Evolutionary conservation across 1,140 invertebrate genomes (phyloP).

Genomic region (Procambarus clarkii): DNA sequence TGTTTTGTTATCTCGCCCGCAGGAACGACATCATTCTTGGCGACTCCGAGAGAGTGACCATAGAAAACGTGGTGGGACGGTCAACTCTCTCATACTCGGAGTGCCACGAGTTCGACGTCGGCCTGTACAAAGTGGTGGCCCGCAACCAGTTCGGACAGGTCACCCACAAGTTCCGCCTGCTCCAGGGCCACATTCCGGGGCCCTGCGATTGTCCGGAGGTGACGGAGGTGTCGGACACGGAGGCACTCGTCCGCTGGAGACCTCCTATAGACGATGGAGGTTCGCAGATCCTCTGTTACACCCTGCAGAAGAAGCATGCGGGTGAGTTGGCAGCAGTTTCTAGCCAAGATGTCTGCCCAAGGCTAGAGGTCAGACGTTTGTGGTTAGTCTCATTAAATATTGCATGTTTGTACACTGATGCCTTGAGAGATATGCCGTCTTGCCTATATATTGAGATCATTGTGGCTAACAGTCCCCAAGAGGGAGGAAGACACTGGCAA

Average conservation of each 20-base stretch:
- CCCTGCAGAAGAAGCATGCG: slow-evolving; percentile 85
- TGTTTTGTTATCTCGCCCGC: slow-evolving; percentile 32
- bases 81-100: slow-evolving; percentile 87
- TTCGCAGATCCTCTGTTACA: slow-evolving; percentile 88
- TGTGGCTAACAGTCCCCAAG: no score
- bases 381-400: no score
- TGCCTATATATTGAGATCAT: no score
- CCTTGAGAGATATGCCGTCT: no score
- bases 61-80: slow-evolving; percentile 83
- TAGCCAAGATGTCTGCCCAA: no score
- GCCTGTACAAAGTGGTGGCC: slow-evolving; percentile 96
- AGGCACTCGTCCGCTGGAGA: slow-evolving; percentile 89
- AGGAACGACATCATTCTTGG: slow-evolving; percentile 89
- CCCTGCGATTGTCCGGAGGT: slow-evolving; percentile 91
- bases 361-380: no score
- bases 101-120: slow-evolving; percentile 87
- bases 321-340: slow-evolving; percentile 39
- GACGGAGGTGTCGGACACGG: slow-evolving; percentile 87
- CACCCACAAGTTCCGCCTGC: slow-evolving; percentile 77
- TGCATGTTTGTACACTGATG: no score
- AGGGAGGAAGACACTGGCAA: no score
- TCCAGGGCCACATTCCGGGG: slow-evolving; percentile 82
- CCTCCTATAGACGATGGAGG: slow-evolving; percentile 88
- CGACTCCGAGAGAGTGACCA: slow-evolving; percentile 86
- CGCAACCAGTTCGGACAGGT: slow-evolving; percentile 84